phyloP scores from a whole-genome alignment of 2,113 vertebrate species.

The Colistium nudipinnis region DNA sequence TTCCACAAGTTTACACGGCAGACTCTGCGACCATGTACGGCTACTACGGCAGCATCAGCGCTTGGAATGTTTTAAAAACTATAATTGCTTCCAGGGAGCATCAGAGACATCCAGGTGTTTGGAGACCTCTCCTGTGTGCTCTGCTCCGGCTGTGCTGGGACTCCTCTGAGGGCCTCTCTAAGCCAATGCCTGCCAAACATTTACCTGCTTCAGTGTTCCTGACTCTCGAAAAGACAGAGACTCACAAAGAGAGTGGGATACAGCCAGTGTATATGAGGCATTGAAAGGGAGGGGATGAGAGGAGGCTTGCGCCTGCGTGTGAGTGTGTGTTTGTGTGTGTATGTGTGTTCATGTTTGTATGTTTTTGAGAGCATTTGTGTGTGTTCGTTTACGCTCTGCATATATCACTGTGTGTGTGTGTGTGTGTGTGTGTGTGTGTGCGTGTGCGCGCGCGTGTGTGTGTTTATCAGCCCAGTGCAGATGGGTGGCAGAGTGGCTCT shows the following conservation, averaged over 20 bases:
- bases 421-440: slow-evolving; percentile 33
- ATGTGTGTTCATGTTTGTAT: slow-evolving; percentile 5
- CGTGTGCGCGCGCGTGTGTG: slow-evolving; percentile 43
- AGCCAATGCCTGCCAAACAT: slow-evolving; percentile 74
- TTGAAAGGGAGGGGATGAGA: slow-evolving; percentile 61
- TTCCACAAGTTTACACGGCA: slow-evolving; percentile 18
- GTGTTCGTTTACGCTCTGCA: slow-evolving; percentile 21
- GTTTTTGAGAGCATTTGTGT: slow-evolving; percentile 22
- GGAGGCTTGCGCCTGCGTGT: slow-evolving; percentile 38
- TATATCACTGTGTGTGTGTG: slow-evolving; percentile 33
- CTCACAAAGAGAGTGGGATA: slow-evolving; percentile 64
- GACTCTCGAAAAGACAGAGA: slow-evolving; percentile 65
- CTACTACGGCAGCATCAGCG: slow-evolving; percentile 17
- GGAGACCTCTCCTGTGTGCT: slow-evolving; percentile 66
- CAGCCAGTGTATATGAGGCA: slow-evolving; percentile 52
- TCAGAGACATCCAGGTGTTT: slow-evolving; percentile 75
- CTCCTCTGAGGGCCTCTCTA: slow-evolving; percentile 63
- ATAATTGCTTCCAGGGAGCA: slow-evolving; percentile 69
- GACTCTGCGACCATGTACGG: slow-evolving; percentile 16
- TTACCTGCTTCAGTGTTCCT: slow-evolving; percentile 72
- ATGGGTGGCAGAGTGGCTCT: slow-evolving; percentile 83
- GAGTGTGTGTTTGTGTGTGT: slow-evolving; percentile 21
- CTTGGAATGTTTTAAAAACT: slow-evolving; percentile 53
- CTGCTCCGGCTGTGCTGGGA: slow-evolving; percentile 48
- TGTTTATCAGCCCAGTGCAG: slow-evolving; percentile 82